Evolutionary conservation across 2,113 vertebrate species (phyloP), one percentile per base, ranked within the genome.

Genomic region (Pao palembangensis): DNA sequence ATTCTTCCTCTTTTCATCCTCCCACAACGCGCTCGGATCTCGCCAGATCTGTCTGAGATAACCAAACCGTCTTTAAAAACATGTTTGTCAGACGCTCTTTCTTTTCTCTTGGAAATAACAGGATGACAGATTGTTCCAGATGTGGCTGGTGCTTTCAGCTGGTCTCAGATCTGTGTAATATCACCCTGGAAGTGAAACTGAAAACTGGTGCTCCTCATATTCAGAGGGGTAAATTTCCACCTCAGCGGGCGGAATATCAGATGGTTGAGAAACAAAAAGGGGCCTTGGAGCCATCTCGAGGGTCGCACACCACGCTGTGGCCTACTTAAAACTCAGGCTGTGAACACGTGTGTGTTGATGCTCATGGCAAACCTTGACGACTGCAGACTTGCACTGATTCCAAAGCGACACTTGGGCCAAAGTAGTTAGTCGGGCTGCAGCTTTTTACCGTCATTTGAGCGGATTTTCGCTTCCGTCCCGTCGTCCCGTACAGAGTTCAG

Each of bases 231-330:
- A 75, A 8, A 70, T 84, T 86, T 86, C 79, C 83, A 84, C 75
- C 84, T 83, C 78, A 76, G 72, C 75, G 5, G 76, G 60, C 76
- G 55, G 64, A 80, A 82, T 88, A 78, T 88, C 85, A 79, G 75
- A 85, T 85, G 82, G 76, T 76, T 18, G 67, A 70, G 74, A 73
- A 79, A 87, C 79, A 88, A 82, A 86, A 86, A 80, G 79, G 74
- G 82, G 79, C 80, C 75, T 68, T 71, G 7, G 76, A 76, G 75
- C 67, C 80, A 71, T 76, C 73, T 78, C 61, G 6, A 68, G 71
- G 85, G 78, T 83, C 78, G 80, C 79, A 83, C 82, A 80, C 84
- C 82, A 70, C 57, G 52, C 77, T 66, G 78, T 84, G 86, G 76
- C 85, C 88, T 84, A 87, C 65, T 86, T 89, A 79, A 65, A 73